Base-by-base conservation (phyloP, 2,888 invertebrate species). In the Conistra vaccinii region DNA sequence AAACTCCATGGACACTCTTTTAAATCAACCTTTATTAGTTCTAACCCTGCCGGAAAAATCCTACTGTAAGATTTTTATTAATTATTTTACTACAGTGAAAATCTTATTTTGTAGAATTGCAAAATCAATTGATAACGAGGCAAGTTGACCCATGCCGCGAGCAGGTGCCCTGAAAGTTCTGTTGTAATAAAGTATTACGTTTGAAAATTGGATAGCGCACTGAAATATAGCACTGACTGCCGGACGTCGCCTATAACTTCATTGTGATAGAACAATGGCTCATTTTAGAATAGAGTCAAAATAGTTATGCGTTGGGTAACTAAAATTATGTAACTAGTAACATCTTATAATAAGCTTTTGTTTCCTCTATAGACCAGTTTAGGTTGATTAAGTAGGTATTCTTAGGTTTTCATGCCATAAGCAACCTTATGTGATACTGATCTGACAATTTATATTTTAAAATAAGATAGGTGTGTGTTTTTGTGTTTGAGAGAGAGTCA, bases 111-210 rank as follows among this genome's bases (percentile, higher is more conserved):
- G 12, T 42, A 65, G 29, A 42, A 48, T 14, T 51, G 17, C 32
- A 45, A 53, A 29, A 62, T 26, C 12, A 26, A 67, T 80, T 35
- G 20, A n/a, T 12, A 51, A 42, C 14, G 26, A 26, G 57, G 35
- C 51, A 69, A 76, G 32, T 6, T 14, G 23, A 42, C 4, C 62
- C 29, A 58, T 10, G 57, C 58, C 2, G 51, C 26, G 57, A 62
- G 51, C 66, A 69, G 70, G 61, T 80, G 72, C n/a, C n/a, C 32
- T 51, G 20, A 63, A 58, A 72, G n/a, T 67, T 58, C 48, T 67
- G 57, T 67, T 62, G 39, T 55, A 78, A 78, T 83, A 83, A 83
- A 83, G 61, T 80, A 71, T 77, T 78, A 67, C 72, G 57, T 63
- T 78, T 71, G 53, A 63, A 80, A 67, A 80, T 80, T 78, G 83